Evolutionary conservation across 1,140 invertebrate genomes (phyloP), one percentile per base, ranked within the genome.

Genomic region (Lasaia peninsularis): DNA sequence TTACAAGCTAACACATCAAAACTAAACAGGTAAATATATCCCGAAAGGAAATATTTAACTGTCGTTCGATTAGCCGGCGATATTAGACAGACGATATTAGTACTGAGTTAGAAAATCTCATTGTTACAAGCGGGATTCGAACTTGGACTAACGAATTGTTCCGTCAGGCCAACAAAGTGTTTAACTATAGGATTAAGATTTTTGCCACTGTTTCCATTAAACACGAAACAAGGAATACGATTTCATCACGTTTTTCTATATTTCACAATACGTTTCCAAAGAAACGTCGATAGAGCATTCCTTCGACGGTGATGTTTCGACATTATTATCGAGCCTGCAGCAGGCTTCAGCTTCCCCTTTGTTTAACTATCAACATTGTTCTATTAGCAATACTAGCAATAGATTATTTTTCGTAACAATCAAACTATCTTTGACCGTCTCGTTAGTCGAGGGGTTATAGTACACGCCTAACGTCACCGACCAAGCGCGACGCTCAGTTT

Each of bases 211-310:
- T 4, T 37, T 37, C 7, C n/a, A 37, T 40, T 6, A 40, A 5
- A 14, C 12, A 9, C 12, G 16, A 40, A 40, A 40, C 14, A 40
- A 11, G 18, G 4, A 20, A 20, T 11, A 44, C 16, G 18, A 10
- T 18, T 20, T 20, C 2, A 44, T 44, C 40, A 44, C 16, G 40
- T 44, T 18, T 10, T 44, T 44, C 9, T 10, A 44, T 18, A 44
- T 44, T 44, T 44, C 40, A 44, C 16, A 44, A 44, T 44, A 20
- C 18, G 7, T 44, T 44, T 44, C 40, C 9, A 44, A 44, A 44
- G 40, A 44, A 44, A 44, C 18, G 11, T 10, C 16, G 40, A 44
- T 44, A 44, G 40, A 44, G 40, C 40, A 44, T 18, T 44, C 40
- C 18, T 44, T 10, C 40, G 18, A 40, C 12, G 6, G 9, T 16